Evolutionary conservation across 2,113 vertebrate species (phyloP).

Genomic region (Trachemys scripta): DNA sequence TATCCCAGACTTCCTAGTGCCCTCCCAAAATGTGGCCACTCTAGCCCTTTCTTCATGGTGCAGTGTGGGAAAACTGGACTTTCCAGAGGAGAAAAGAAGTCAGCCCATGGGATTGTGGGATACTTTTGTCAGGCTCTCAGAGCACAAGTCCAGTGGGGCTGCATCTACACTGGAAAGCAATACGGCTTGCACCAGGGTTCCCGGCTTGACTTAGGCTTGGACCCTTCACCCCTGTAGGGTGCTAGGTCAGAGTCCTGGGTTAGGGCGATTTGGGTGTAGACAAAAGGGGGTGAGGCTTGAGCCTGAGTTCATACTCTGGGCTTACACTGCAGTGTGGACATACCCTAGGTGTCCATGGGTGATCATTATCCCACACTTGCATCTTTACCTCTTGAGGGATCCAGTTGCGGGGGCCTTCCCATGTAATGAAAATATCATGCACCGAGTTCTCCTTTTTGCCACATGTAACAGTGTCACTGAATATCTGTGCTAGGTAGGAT

Average conservation of each 20-base stretch:
- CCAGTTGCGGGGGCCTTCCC: not conserved
- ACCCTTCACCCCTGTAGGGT: not conserved
- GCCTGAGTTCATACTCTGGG: not conserved
- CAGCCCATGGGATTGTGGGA: not conserved
- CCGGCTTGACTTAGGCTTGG: not conserved
- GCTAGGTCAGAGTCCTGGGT: not conserved
- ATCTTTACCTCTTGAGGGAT: not conserved
- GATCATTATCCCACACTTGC: not conserved
- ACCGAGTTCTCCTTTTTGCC: not conserved
- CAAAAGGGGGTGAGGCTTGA: not conserved
- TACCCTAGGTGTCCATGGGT: not conserved
- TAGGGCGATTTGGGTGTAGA: not conserved
- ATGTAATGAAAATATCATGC: not conserved
- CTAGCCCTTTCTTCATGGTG: not conserved
- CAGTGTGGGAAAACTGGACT: not conserved
- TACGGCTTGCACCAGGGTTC: not conserved
- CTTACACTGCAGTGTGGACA: not conserved
- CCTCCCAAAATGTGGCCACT: no score
- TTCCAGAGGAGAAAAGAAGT: not conserved
- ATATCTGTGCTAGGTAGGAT: not conserved
- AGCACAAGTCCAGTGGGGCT: not conserved
- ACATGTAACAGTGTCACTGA: not conserved
- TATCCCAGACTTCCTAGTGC: no score
- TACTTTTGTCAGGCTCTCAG: not conserved
- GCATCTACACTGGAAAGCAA: not conserved